Conservation (phyloP, 2,888 invertebrate species). For the Drosophila mayaguana region DNA sequence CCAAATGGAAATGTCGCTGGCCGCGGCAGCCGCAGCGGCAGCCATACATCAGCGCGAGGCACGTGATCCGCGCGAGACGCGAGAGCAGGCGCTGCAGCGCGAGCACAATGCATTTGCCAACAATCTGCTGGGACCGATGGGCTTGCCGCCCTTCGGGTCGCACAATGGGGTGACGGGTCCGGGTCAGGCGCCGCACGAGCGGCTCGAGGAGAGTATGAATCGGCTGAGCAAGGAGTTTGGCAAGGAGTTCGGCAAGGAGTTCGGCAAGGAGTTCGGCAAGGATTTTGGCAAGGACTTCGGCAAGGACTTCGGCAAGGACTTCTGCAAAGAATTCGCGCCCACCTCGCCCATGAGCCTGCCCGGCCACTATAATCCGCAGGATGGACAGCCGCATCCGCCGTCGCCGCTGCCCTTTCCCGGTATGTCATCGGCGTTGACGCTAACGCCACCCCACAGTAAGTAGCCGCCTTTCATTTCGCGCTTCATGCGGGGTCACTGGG, state of each 20-base stretch:
- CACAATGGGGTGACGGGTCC: slow-evolving; percentile 60
- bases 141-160: slow-evolving; percentile 74
- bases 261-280: slow-evolving; percentile 70
- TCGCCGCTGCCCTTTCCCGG: slow-evolving; percentile 89
- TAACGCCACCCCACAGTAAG: slow-evolving; percentile 94
- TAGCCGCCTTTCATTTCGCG: slow-evolving; percentile 9
- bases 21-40: slow-evolving; percentile 85
- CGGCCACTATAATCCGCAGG: slow-evolving; percentile 84
- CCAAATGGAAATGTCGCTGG: slow-evolving; percentile 85
- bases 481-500: slow-evolving; percentile 58
- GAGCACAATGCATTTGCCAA: slow-evolving; percentile 83
- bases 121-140: slow-evolving; percentile 83
- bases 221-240: slow-evolving; percentile 83
- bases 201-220: slow-evolving; percentile 84
- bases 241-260: slow-evolving; percentile 79
- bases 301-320: slow-evolving; percentile 39
- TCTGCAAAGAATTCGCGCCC: slow-evolving; percentile 74
- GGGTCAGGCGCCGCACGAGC: slow-evolving; percentile 82
- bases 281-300: slow-evolving; percentile 50
- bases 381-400: slow-evolving; percentile 86
- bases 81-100: slow-evolving; percentile 77
- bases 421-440: slow-evolving; percentile 88
- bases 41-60: slow-evolving; percentile 82
- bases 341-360: slow-evolving; percentile 85
- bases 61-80: slow-evolving; percentile 69